Evolutionary conservation across 1,140 invertebrate species (phyloP), one percentile per base, ranked within the genome.

Genomic region (Luehdorfia chinensis): DNA sequence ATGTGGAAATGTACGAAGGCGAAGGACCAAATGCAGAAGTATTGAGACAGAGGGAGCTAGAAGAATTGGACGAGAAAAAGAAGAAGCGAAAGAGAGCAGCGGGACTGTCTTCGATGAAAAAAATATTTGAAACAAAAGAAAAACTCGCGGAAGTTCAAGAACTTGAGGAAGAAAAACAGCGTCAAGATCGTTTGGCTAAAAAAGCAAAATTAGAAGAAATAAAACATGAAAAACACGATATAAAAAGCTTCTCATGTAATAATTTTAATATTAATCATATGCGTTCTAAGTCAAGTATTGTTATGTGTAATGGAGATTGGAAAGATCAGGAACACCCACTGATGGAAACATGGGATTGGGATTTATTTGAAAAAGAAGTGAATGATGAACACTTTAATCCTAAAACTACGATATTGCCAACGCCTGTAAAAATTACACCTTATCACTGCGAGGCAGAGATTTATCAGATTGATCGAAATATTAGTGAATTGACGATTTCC

Each of bases 101-200:
- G 79, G 80, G 89, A 64, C 77, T 90, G 53, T 91, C 89, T 54
- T 88, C 87, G 28, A 87, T 90, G 43, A 93, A 92, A 48, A 92
- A 92, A 75, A 91, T 94, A 47, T 94, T 95, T 72, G 93, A 94
- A 83, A 92, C 92, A 15, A 94, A 94, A 66, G 92, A 94, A 66
- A 89, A 81, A 43, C 87, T 90, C 13, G 90, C 92, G 50, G 92
- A 93, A 72, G 86, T 87, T 8, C 73, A 87, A 59, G 87, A 87
- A 53, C 68, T 56, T 64, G 74, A 75, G 75, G 75, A 79, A 68
- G 89, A 74, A 69, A 89, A 80, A 56, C 54, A 65, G 4, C 75
- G 75, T 15, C 67, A 76, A 55, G 79, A 77, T 30, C 71, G 85
- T 45, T 53, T 76, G 14, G 68, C 83, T 7, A 88, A 88, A 18